Percentiles rank a stretch among this genome's conserved stretches.
Conservation (phyloP, 2,888 invertebrate species). For the Eupithecia subumbrata region DNA sequence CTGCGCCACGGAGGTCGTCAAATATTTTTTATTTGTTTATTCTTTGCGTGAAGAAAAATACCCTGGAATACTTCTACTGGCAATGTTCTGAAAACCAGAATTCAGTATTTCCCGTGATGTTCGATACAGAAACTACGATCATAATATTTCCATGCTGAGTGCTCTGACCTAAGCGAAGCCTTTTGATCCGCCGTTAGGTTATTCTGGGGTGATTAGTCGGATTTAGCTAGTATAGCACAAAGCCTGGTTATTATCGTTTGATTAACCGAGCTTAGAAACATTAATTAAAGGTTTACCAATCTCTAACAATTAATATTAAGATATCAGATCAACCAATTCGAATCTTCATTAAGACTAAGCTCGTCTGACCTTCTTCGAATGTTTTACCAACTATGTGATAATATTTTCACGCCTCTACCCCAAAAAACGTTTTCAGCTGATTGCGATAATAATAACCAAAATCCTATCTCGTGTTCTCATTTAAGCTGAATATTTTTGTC, state of each 20-base stretch:
- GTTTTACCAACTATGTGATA: background rate
- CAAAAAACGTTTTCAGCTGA: slow-evolving; percentile 27
- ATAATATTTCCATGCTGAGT: background rate
- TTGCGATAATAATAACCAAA: slow-evolving; percentile 37
- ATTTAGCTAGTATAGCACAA: background rate
- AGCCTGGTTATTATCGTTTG: background rate
- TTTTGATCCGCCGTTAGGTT: slow-evolving; percentile 8
- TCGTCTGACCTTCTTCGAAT: background rate
- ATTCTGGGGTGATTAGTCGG: background rate
- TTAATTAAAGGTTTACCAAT: background rate
- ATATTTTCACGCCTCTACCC: slow-evolving; percentile 11
- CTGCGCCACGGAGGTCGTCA: too few relatives aligned
- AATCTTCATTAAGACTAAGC: background rate
- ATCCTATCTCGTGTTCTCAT: slow-evolving; percentile 28
- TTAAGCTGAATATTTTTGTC: slow-evolving; percentile 31
- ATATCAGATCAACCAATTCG: background rate
- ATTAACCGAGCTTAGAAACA: background rate
- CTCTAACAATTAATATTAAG: background rate
- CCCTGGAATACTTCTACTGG: too few relatives aligned
- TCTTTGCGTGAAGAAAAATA: background rate
- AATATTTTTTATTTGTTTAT: too few relatives aligned
- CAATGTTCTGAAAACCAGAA: background rate
- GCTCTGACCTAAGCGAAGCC: slow-evolving; percentile 1
- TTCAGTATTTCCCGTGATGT: background rate
- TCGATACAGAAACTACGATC: background rate